Percentiles rank a stretch among this genome's conserved stretches.
These are phyloP conservation scores for Trididemnum miniatum DNA, from an alignment of 23 tunicate genomes.

Conservation along the genomic window DNA sequence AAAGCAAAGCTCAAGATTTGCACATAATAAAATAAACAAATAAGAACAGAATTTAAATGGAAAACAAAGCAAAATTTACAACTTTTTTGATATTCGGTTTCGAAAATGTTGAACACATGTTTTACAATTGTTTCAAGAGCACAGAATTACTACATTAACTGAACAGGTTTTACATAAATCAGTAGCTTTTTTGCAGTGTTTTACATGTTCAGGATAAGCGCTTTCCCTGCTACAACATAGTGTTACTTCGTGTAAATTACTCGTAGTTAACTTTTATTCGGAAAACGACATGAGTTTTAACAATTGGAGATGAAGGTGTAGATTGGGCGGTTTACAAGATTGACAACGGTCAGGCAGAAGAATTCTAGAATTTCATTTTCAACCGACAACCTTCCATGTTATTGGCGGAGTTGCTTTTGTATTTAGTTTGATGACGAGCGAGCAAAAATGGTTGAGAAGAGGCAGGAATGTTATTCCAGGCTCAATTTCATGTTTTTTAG, in stretches of 20 bases:
- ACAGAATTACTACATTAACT: neutral
- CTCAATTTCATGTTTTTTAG: slow-evolving; percentile 26
- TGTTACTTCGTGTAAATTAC: slow-evolving; percentile 2
- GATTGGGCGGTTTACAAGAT: neutral
- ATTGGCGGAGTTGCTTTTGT: slow-evolving; percentile 15
- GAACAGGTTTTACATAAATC: slow-evolving; percentile 1
- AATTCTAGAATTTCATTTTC: slow-evolving; percentile 25
- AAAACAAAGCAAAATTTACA: no score
- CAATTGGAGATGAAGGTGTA: neutral
- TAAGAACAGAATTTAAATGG: no score
- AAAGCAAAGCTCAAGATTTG: no score
- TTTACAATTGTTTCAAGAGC: neutral
- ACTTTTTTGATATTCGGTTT: no score
- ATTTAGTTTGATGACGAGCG: slow-evolving; percentile 1
- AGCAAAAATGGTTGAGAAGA: neutral
- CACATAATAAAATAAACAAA: no score
- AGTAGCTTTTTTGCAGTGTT: slow-evolving; percentile 3
- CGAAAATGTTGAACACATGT: neutral
- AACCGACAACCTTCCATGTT: neutral
- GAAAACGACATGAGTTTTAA: slow-evolving; percentile 8
- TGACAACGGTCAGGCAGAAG: neutral
- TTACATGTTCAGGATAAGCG: neutral
- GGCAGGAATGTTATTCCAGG: slow-evolving; percentile 21
- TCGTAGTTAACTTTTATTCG: slow-evolving; percentile 7
- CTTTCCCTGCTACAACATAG: neutral